Base-by-base conservation (phyloP, 2,797 vertebrate genomes). In the Dendrocincla tyrannina region DNA sequence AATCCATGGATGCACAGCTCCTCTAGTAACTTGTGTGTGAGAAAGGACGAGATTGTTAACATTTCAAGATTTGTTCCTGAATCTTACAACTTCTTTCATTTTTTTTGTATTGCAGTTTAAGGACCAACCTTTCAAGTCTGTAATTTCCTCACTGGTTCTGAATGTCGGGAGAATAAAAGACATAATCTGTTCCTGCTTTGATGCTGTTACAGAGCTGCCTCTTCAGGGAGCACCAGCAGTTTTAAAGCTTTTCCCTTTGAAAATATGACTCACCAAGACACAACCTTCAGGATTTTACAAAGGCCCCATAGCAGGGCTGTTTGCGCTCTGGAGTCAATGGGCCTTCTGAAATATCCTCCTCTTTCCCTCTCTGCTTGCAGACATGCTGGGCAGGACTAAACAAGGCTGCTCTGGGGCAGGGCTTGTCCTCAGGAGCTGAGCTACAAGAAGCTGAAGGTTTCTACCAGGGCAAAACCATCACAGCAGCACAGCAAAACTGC, bases 141-240 rank as follows among this genome's bases (percentile, higher is more conserved):
- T 90, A 69, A 91, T 96, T 97, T 96, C 79, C 81, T 93, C 76
- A 42, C 81, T 35, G 63, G 39, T 88, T 94, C 75, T 80, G 81
- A 95, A 79, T 39, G 53, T 9, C 53, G 49, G 32, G 66, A 83
- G 88, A 78, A 79, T 77, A 91, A 95, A 93, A 95, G 72, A 89
- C 3, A 1, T 89, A 96, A 95, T 91, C 93, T 87, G 20, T 42
- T 84, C 90, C 67, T 79, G 55, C 95, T 96, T 95, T 93, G 92
- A 95, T 92, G 81, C 86, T 91, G 89, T 64, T 77, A 86, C 69
- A 93, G 91, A 94, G 72, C 88, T 88, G 81, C 70, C 78, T 93
- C 89, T 94, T 92, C 86, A 90, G 94, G 88, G 89, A 95, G 62
- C 69, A 91, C 77, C 85, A 82, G 80, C 85, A 79, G 77, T 28